Conservation (phyloP, 2,797 vertebrate species). For the Enteromius fasciolatus region DNA sequence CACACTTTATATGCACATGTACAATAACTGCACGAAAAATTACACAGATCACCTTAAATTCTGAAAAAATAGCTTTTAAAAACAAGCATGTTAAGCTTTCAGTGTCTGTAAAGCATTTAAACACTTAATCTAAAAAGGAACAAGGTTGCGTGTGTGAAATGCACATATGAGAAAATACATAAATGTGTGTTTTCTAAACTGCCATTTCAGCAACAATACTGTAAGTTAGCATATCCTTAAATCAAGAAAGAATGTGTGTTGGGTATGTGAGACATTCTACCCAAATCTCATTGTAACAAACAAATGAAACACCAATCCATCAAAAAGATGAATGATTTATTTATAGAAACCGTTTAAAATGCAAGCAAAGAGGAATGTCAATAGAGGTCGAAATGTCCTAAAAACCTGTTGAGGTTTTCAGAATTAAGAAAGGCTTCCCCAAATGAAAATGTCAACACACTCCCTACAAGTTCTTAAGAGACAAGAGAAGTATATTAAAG, state of each 20-base stretch:
- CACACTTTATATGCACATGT: conserved; percentile 39
- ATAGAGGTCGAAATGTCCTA: background rate
- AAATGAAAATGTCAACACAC: background rate
- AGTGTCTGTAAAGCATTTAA: conserved; percentile 1
- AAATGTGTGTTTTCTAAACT: background rate
- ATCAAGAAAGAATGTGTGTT: conserved; percentile 4
- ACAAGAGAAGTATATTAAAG: conserved; percentile 24
- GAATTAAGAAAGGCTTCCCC: background rate
- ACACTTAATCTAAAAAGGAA: background rate
- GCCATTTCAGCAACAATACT: background rate
- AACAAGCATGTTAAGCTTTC: conserved; percentile 6
- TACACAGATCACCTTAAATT: conserved; percentile 9
- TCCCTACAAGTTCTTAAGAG: background rate
- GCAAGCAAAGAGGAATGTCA: conserved; percentile 33
- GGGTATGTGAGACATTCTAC: conserved; percentile 7
- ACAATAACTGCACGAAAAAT: conserved; percentile 14
- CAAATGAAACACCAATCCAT: background rate
- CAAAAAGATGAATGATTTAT: conserved; percentile 11
- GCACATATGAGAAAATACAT: background rate
- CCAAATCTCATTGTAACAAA: background rate
- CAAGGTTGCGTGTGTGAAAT: background rate
- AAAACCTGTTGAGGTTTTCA: background rate
- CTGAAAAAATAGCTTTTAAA: conserved; percentile 6
- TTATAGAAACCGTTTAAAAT: conserved; percentile 6
- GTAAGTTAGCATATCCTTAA: conserved; percentile 20